Conservation (phyloP, 2,888 invertebrate species). For the Gortyna flavago region DNA sequence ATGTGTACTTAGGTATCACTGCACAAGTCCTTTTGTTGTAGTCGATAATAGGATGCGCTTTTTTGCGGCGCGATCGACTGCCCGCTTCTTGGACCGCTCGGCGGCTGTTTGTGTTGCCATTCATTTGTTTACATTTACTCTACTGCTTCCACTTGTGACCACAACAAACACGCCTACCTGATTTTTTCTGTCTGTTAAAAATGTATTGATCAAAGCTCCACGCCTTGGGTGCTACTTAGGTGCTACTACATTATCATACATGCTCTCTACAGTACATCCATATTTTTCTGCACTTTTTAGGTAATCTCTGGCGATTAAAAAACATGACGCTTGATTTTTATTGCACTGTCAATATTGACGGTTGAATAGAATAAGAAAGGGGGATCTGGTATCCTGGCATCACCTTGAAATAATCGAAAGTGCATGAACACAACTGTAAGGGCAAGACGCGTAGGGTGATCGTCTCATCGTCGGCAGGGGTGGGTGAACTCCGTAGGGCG, state of each 20-base stretch:
- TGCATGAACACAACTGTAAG: constrained; percentile 78
- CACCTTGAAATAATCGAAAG: constrained; percentile 83
- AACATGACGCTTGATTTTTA: constrained; percentile 16
- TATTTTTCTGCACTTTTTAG: constrained; percentile 7
- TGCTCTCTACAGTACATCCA: neutral
- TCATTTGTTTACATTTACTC: constrained; percentile 79
- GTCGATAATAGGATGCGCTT: constrained; percentile 90
- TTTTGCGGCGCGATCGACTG: constrained; percentile 86
- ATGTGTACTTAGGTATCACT: constrained; percentile 90
- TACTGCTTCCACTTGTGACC: constrained; percentile 63
- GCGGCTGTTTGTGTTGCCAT: constrained; percentile 67
- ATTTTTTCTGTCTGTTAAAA: constrained; percentile 58
- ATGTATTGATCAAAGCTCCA: constrained; percentile 59
- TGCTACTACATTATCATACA: constrained; percentile 28
- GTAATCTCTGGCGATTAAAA: neutral
- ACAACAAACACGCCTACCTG: constrained; percentile 69
- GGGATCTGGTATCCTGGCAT: constrained; percentile 65
- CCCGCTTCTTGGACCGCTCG: constrained; percentile 76
- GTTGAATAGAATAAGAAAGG: constrained; percentile 54
- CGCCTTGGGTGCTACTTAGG: constrained; percentile 23
- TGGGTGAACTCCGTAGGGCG: constrained; percentile 89
- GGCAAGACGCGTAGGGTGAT: constrained; percentile 84
- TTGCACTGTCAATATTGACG: constrained; percentile 28
- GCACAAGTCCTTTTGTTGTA: constrained; percentile 90
- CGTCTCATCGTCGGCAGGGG: constrained; percentile 84